Conservation (phyloP, 1,140 invertebrate species). For the Augochlora pura region DNA sequence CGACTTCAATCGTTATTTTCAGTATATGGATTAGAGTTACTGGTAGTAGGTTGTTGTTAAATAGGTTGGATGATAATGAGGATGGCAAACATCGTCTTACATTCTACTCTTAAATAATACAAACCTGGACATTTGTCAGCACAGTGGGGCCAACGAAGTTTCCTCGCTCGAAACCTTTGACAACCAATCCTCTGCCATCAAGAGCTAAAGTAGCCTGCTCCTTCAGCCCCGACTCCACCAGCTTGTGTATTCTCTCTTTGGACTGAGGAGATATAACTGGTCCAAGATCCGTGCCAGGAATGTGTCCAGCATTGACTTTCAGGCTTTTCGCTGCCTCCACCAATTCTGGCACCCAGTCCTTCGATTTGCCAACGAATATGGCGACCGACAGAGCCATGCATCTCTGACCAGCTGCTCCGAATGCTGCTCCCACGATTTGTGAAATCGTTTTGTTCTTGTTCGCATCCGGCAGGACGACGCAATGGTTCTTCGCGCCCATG, state of each 20-base stretch:
- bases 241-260: constrained; percentile 91
- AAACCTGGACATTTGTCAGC: constrained; percentile 91
- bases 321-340: constrained; percentile 92
- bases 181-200: constrained; percentile 92
- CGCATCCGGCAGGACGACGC: constrained; percentile 97
- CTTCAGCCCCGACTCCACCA: constrained; percentile 92
- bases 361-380: constrained; percentile 94
- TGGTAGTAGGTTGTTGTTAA: no score
- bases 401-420: constrained; percentile 95
- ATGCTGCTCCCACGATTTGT: constrained; percentile 96
- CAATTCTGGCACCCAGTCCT: constrained; percentile 96
- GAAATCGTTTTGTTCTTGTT: constrained; percentile 98
- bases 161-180: constrained; percentile 95
- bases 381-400: constrained; percentile 99
- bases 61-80: no score
- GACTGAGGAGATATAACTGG: constrained; percentile 97
- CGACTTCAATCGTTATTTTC: no score
- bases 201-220: constrained; percentile 94
- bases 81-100: background rate
- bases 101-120: background rate
- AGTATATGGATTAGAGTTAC: no score
- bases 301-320: constrained; percentile 96
- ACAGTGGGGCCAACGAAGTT: constrained; percentile 99
- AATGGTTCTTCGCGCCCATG: constrained; percentile 99
- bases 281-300: constrained; percentile 96